These are phyloP conservation scores for Drosophila parthenogenetica DNA, from an alignment of 2,888 invertebrate genomes.

Conservation along the genomic window DNA sequence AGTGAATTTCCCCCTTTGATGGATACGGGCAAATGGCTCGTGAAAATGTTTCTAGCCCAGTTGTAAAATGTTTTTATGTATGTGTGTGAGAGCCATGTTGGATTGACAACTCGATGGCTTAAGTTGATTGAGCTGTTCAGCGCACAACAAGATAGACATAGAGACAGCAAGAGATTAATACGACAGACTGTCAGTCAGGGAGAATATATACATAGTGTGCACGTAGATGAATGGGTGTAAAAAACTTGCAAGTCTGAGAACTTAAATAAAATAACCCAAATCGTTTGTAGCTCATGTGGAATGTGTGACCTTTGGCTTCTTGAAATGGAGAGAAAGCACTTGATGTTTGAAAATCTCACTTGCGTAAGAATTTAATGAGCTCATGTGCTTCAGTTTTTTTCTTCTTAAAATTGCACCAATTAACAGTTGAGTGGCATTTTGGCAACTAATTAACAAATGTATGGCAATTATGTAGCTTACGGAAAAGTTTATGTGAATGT, in stretches of 20 bases:
- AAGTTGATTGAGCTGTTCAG: slow-evolving; percentile 64
- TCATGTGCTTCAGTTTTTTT: slow-evolving; percentile 1
- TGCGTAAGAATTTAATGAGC: slow-evolving; percentile 27
- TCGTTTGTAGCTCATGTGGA: not conserved
- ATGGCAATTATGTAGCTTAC: slow-evolving; percentile 12
- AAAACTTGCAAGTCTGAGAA: not conserved
- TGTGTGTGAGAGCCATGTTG: slow-evolving; percentile 21
- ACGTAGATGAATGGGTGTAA: slow-evolving; percentile 7
- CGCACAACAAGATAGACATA: slow-evolving; percentile 8
- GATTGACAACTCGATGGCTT: slow-evolving; percentile 34
- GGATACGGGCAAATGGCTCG: slow-evolving; percentile 70
- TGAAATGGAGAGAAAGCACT: not conserved
- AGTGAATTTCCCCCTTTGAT: slow-evolving; percentile 51
- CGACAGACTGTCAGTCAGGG: slow-evolving; percentile 15
- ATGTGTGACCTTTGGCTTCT: slow-evolving; percentile 6
- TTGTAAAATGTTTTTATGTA: slow-evolving; percentile 28
- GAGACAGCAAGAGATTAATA: not conserved
- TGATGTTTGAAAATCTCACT: slow-evolving; percentile 14
- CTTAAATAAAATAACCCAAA: slow-evolving; percentile 14
- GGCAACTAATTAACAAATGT: slow-evolving; percentile 15
- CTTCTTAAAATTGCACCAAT: slow-evolving; percentile 18
- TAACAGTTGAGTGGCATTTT: slow-evolving; percentile 19
- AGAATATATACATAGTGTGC: not conserved
- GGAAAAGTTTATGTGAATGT: not conserved
- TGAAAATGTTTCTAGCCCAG: slow-evolving; percentile 58